Evolutionary conservation across 1,140 invertebrate species (phyloP).

Genomic region (Vanessa atalanta): DNA sequence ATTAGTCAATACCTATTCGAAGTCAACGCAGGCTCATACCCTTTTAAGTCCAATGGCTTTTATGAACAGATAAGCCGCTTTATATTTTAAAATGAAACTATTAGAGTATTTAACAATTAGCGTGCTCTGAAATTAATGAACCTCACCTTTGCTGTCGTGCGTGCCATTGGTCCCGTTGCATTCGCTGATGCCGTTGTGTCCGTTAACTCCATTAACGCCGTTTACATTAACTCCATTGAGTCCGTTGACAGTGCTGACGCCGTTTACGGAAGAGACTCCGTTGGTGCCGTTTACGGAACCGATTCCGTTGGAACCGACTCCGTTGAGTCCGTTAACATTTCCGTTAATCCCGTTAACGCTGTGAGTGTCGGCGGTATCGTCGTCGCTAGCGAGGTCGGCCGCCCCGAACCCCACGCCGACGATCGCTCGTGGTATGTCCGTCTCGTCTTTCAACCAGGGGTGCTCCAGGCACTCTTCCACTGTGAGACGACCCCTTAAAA

Average conservation of each 20-base stretch:
- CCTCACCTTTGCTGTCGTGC: slow-evolving; percentile 62
- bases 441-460: slow-evolving; percentile 82
- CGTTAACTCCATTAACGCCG: slow-evolving; percentile 36
- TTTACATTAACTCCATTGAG: slow-evolving; percentile 35
- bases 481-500: slow-evolving; percentile 82
- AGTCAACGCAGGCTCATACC: not conserved
- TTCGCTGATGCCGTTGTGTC: slow-evolving; percentile 37
- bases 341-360: slow-evolving; percentile 39
- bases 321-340: slow-evolving; percentile 42
- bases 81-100: too few species aligned
- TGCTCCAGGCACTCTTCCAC: slow-evolving; percentile 84
- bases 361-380: slow-evolving; percentile 48
- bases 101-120: not conserved
- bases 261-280: slow-evolving; percentile 26
- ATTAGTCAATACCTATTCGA: not conserved
- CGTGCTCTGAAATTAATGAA: not conserved
- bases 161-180: slow-evolving; percentile 54
- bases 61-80: too few species aligned
- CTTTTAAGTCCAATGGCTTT: too few species aligned
- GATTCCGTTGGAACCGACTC: slow-evolving; percentile 18
- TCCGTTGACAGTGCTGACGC: slow-evolving; percentile 6
- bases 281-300: slow-evolving; percentile 14
- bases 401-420: slow-evolving; percentile 60
- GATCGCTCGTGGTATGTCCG: slow-evolving; percentile 64
- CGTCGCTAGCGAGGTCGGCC: slow-evolving; percentile 58